These are phyloP conservation scores for Globia sparganii DNA, from an alignment of 2,888 invertebrate species.

Conservation along the genomic window DNA sequence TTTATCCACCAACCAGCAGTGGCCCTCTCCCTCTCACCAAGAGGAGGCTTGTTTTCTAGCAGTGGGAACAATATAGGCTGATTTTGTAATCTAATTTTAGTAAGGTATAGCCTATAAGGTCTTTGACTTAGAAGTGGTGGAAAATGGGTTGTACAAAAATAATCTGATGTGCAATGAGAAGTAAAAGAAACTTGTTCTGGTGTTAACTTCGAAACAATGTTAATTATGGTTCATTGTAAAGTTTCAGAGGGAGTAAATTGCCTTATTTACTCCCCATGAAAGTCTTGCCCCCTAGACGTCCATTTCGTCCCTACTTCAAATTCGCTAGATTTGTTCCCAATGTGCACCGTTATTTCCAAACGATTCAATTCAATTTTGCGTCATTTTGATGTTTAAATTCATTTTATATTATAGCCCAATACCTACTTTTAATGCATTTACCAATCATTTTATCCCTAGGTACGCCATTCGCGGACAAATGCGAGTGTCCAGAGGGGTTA, in stretches of 20 bases:
- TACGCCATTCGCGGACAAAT: slow-evolving; percentile 91
- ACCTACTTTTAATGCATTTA: neutral
- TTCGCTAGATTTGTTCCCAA: neutral
- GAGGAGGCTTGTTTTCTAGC: neutral
- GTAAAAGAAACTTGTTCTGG: neutral
- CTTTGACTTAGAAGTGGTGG: neutral
- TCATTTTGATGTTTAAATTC: neutral
- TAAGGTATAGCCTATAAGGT: neutral
- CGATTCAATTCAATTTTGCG: neutral
- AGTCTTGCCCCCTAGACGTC: neutral
- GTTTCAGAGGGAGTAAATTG: neutral
- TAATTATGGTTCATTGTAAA: neutral
- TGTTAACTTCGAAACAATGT: neutral
- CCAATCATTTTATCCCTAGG: slow-evolving; percentile 75
- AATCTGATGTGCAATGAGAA: neutral
- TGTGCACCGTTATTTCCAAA: neutral
- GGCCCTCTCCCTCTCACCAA: neutral
- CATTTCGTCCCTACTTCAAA: neutral
- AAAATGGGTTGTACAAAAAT: neutral
- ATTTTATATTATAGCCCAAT: neutral
- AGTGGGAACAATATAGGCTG: too few relatives aligned
- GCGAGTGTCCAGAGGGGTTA: slow-evolving; percentile 95
- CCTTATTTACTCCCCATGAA: neutral
- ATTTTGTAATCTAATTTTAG: neutral
- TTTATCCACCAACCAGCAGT: neutral